Percentiles rank a stretch among this genome's conserved stretches.
Evolutionary conservation across 2,888 invertebrate genomes (phyloP).

Genomic region (Corythucha ciliata): DNA sequence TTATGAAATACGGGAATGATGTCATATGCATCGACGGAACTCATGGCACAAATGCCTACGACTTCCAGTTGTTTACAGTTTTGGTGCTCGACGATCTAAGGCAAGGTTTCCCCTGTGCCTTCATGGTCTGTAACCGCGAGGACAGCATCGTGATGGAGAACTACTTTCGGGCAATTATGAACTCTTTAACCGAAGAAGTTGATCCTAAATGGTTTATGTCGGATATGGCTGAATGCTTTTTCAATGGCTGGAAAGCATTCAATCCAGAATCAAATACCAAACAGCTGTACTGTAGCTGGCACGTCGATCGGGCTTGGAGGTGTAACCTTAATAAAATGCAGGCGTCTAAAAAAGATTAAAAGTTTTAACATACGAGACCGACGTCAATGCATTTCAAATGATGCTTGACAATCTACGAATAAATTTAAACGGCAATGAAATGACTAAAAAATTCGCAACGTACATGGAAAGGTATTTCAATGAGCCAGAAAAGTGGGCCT

Average conservation of each 20-base stretch:
- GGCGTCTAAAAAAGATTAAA: slow-evolving; percentile 4
- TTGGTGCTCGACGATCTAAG: background rate
- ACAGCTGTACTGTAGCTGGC: slow-evolving; percentile 27
- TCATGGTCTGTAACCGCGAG: slow-evolving; percentile 5
- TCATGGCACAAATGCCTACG: too few relatives aligned
- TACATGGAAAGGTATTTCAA: slow-evolving; percentile 30
- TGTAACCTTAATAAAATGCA: slow-evolving; percentile 32
- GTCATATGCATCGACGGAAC: background rate
- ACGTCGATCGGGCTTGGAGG: slow-evolving; percentile 33
- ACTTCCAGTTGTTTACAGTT: background rate
- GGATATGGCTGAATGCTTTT: slow-evolving; percentile 31
- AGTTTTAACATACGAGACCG: slow-evolving; percentile 8
- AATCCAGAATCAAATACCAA: too few relatives aligned
- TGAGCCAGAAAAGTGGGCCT: slow-evolving; percentile 22
- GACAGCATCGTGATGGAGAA: background rate
- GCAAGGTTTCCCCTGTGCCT: slow-evolving; percentile 7
- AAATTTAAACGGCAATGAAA: slow-evolving; percentile 25
- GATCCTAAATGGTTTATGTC: slow-evolving; percentile 30
- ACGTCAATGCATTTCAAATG: slow-evolving; percentile 1
- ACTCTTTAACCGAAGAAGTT: background rate
- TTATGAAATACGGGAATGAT: slow-evolving; percentile 1
- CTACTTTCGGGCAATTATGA: background rate
- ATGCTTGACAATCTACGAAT: background rate
- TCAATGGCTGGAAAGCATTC: slow-evolving; percentile 30
- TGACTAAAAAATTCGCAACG: slow-evolving; percentile 28